These are phyloP conservation scores for Murina feae DNA, from an alignment of 2,113 vertebrate genomes.

Conservation along the genomic window DNA sequence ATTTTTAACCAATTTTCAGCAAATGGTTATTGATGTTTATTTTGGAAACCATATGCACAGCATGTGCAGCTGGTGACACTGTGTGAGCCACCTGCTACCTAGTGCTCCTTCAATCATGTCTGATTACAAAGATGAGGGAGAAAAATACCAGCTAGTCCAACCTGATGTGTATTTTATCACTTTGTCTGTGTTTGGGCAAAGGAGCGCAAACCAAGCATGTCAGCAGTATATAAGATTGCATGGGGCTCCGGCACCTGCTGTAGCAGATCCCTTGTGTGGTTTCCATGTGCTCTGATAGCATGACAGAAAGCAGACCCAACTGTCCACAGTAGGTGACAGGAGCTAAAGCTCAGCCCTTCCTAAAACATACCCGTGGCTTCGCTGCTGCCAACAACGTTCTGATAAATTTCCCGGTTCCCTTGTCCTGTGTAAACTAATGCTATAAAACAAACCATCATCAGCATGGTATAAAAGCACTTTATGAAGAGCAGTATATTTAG, in stretches of 20 bases:
- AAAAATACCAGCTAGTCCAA: not conserved
- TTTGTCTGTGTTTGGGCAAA: constrained; percentile 24
- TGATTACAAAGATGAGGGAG: constrained; percentile 38
- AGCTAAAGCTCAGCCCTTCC: constrained; percentile 35
- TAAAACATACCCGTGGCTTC: not conserved
- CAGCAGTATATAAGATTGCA: not conserved
- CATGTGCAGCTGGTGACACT: constrained; percentile 43
- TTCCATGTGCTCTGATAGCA: not conserved
- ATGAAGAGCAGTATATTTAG: not conserved
- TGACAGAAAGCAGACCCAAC: constrained; percentile 26
- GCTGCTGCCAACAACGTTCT: not conserved
- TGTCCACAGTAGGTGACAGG: constrained; percentile 36
- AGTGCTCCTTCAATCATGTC: constrained; percentile 38
- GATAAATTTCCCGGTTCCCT: not conserved
- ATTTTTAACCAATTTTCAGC: constrained; percentile 49
- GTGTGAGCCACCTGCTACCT: constrained; percentile 52
- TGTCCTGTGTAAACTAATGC: not conserved
- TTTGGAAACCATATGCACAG: constrained; percentile 12
- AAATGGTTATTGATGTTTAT: constrained; percentile 43
- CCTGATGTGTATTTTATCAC: constrained; percentile 14
- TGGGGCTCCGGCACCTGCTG: constrained; percentile 40
- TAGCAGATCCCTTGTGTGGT: not conserved
- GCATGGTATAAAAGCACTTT: not conserved
- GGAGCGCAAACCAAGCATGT: not conserved
- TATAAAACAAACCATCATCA: not conserved